Percentiles rank a stretch among this genome's conserved stretches.
phyloP scores from a whole-genome alignment of 2,888 invertebrate genomes.

The Orthonevra nobilis region DNA sequence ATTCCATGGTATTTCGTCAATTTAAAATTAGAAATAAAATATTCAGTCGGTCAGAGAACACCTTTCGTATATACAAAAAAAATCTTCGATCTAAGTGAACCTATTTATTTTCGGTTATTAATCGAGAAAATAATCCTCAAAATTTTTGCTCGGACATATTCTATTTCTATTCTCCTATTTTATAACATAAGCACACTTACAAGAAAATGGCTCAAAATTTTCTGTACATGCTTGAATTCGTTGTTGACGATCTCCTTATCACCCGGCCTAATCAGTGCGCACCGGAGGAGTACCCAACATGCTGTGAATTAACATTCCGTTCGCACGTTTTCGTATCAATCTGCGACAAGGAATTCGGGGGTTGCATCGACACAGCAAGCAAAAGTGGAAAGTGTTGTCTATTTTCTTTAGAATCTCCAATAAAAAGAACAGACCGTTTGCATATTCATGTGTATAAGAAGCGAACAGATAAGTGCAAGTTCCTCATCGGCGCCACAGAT shows the following conservation, averaged over 20 bases:
- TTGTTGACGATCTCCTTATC: conserved; percentile 78
- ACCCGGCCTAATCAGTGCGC: conserved; percentile 78
- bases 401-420: conserved; percentile 76
- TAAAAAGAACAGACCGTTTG: conserved; percentile 76
- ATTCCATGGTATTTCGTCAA: no score
- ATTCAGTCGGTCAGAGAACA: no score
- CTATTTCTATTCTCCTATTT: conserved; percentile 1
- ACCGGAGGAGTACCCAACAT: conserved; percentile 79
- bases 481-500: conserved; percentile 77
- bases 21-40: no score
- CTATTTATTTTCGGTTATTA: conserved; percentile 15
- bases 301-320: conserved; percentile 78
- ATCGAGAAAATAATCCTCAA: conserved; percentile 10
- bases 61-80: conserved; percentile 10
- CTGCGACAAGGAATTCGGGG: conserved; percentile 77
- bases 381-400: conserved; percentile 78
- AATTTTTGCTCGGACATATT: conserved; percentile 28
- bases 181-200: conserved; percentile 14
- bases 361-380: conserved; percentile 74
- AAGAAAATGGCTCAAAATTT: conserved; percentile 75
- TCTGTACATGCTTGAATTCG: conserved; percentile 79
- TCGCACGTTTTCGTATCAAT: conserved; percentile 77
- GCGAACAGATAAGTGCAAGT: conserved; percentile 78
- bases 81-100: conserved; percentile 25
- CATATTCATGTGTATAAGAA: conserved; percentile 77